These are phyloP conservation scores for Lapara coniferarum DNA, from an alignment of 2,888 invertebrate genomes.

Conservation along the genomic window DNA sequence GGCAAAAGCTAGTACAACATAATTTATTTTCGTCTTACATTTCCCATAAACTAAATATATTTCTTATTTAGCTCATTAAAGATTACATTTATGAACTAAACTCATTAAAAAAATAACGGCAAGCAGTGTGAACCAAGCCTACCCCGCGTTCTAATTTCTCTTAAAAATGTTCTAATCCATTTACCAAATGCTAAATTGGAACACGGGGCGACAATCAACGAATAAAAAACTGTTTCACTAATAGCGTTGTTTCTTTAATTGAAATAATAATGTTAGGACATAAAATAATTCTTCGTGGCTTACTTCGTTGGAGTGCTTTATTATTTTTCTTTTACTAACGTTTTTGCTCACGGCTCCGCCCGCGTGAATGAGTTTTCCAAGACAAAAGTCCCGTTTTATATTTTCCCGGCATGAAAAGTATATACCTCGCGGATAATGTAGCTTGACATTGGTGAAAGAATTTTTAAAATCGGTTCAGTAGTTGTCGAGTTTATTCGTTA, in stretches of 20 bases:
- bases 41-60: no score
- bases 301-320: not conserved
- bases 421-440: no score
- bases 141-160: constrained; percentile 57
- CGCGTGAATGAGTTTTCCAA: no score
- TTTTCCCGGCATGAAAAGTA: no score
- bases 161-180: constrained; percentile 67
- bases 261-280: constrained; percentile 22
- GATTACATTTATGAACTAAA: not conserved
- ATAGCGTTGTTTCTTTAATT: constrained; percentile 38
- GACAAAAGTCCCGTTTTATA: no score
- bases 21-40: no score
- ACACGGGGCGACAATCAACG: constrained; percentile 47
- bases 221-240: constrained; percentile 42
- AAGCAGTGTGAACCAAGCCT: constrained; percentile 34
- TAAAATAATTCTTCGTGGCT: constrained; percentile 6
- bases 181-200: constrained; percentile 58
- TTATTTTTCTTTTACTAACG: not conserved
- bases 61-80: no score
- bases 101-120: not conserved
- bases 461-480: no score
- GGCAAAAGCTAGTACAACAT: no score
- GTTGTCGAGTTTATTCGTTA: no score
- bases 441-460: no score
- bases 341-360: no score